A percentile compares a stretch with the other conserved stretches of the same genome.
Conservation (phyloP, 2,113 vertebrate genomes). For the Gymnocephalus cernua region DNA sequence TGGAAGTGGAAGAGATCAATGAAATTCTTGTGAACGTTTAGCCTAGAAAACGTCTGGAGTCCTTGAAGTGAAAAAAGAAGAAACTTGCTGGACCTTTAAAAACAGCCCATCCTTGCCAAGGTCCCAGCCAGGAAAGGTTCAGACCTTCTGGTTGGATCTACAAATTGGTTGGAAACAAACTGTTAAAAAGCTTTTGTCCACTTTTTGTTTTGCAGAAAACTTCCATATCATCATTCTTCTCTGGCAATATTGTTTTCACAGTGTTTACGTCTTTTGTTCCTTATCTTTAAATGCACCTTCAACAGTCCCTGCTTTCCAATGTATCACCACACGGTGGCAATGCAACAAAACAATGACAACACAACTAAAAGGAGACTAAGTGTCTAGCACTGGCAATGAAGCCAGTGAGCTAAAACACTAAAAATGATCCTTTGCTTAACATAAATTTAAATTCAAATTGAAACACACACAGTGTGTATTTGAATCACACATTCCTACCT, state of each 20-base stretch:
- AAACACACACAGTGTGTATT: neutral
- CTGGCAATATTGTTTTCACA: neutral
- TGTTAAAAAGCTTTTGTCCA: neutral
- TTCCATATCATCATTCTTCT: neutral
- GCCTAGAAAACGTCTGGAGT: neutral
- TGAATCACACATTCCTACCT: conserved; percentile 11
- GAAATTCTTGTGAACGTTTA: too few species aligned
- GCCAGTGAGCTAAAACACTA: neutral
- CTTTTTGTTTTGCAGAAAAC: neutral
- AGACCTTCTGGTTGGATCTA: neutral
- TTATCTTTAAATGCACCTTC: neutral
- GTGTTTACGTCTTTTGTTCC: neutral
- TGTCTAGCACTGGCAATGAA: neutral
- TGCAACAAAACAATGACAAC: neutral
- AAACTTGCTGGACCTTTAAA: neutral
- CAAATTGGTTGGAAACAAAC: neutral
- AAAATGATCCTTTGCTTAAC: neutral
- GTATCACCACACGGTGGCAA: neutral
- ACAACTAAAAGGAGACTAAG: neutral
- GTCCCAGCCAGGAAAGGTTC: neutral
- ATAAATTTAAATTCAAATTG: neutral
- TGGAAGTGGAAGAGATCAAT: neutral
- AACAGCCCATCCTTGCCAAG: neutral
- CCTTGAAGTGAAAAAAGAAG: neutral
- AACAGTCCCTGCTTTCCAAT: neutral